Conservation (phyloP, 64 coral and sea anemone genomes). For the Orbicella faveolata region DNA sequence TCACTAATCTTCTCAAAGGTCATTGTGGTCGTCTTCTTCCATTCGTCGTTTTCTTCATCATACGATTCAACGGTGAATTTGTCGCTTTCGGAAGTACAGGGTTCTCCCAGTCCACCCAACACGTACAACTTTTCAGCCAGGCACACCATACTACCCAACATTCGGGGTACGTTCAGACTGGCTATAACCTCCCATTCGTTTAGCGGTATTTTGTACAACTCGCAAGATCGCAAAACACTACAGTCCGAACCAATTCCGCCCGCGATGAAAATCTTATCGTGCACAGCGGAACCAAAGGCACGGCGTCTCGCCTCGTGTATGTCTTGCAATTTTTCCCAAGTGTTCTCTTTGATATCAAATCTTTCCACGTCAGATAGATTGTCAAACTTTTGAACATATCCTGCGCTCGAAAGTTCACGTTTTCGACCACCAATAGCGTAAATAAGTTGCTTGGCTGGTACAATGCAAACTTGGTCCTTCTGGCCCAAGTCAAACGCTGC, state of each 20-base stretch:
- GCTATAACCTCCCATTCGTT: too few relatives aligned
- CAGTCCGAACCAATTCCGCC: conserved; percentile 37
- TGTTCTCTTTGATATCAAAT: conserved; percentile 36
- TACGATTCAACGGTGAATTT: neutral
- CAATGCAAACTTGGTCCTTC: conserved; percentile 32
- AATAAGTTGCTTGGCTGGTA: neutral
- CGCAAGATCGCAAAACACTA: conserved; percentile 18
- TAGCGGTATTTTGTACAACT: conserved; percentile 24
- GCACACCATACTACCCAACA: conserved; percentile 34
- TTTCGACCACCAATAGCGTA: conserved; percentile 21
- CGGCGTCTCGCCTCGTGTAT: conserved; percentile 49
- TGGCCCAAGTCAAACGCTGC: neutral
- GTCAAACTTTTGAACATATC: conserved; percentile 1
- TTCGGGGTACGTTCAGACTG: conserved; percentile 35
- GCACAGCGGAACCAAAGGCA: conserved; percentile 27
- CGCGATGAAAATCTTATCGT: conserved; percentile 48
- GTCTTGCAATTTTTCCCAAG: conserved; percentile 28
- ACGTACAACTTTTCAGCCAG: conserved; percentile 47
- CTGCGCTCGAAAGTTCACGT: neutral
- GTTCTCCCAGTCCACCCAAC: conserved; percentile 34
- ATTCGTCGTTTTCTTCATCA: neutral
- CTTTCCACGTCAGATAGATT: conserved; percentile 50
- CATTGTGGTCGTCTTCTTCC: neutral
- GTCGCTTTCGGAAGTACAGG: neutral
- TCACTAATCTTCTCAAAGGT: neutral